Percentiles rank a stretch among this genome's conserved stretches.
Evolutionary conservation across 1,140 invertebrate species (phyloP).

Genomic region (Venturia canescens): DNA sequence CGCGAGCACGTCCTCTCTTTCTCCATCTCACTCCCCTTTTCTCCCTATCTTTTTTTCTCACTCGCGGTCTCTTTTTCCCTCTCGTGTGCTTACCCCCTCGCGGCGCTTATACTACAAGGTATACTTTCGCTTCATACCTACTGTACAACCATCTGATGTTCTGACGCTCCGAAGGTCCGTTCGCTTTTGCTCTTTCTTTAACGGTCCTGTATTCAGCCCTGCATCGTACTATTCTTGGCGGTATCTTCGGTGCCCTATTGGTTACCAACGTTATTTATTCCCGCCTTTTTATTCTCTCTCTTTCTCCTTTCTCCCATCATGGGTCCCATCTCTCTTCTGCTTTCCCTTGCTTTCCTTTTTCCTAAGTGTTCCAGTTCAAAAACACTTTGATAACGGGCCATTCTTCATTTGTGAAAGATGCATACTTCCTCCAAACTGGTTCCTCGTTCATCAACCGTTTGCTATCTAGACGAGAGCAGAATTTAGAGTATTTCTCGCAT

Average conservation of each 20-base stretch:
- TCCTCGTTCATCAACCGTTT: not conserved
- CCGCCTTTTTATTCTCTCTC: not conserved
- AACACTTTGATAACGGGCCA: not conserved
- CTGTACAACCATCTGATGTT: conserved; percentile 33
- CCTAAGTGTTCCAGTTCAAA: not conserved
- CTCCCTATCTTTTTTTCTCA: too few relatives aligned
- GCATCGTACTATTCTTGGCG: conserved; percentile 25
- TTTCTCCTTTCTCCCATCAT: conserved; percentile 21
- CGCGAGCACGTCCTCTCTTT: conserved; percentile 32
- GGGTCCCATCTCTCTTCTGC: not conserved
- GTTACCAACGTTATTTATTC: conserved; percentile 23
- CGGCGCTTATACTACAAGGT: conserved; percentile 46
- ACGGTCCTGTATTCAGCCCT: not conserved
- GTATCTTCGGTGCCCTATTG: conserved; percentile 21
- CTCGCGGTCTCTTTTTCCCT: too few relatives aligned
- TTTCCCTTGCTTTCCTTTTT: not conserved
- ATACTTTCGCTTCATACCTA: conserved; percentile 30
- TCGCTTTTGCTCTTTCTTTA: conserved; percentile 25
- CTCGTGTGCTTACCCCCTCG: conserved; percentile 17
- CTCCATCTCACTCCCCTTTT: not conserved
- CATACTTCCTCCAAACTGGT: conserved; percentile 60
- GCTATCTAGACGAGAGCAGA: not conserved
- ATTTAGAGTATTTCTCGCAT: too few relatives aligned
- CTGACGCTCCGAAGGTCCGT: conserved; percentile 16
- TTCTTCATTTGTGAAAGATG: not conserved